Evolutionary conservation across 2,888 invertebrate species (phyloP), one percentile per base, ranked within the genome.

Genomic region (Tryphoninae sp.): DNA sequence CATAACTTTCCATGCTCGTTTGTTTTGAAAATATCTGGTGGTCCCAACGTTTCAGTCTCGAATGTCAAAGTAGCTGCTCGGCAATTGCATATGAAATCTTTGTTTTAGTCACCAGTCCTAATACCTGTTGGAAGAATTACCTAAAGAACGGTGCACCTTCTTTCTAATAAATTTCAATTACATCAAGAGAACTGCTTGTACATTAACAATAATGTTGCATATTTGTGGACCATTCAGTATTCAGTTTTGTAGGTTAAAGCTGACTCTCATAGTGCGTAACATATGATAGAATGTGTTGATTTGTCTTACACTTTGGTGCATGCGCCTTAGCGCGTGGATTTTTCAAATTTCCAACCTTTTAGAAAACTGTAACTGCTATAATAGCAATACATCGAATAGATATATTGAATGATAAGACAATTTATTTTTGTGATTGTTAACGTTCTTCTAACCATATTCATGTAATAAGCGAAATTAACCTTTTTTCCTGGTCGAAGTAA

Each of bases 1-100:
- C 69, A 69, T 83, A 83, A 42, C 23, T 45, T 13, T 80, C 67
- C 62, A 84, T 72, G 6, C 73, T 4, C 2, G 23, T 13, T 65
- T 58, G 58, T 2, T 16, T 8, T 23, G 26, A 6, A 9, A 23
- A 33, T 53, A 16, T 33, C 1, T 33, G 3, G 45, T 13, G 13
- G 45, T 45, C 9, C 7, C 2, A 45, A 45, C 9, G 2, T 45
- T 9, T 45, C 45, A 6, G 33, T 45, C 45, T 45, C 7, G 2
- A 45, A 3, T 45, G 45, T 33, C 33, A 33, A 33, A 45, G 45
- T 45, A 11, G 11, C 45, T 45, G 45, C 13, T 45, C 45, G 13
- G 3, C 13, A 13, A 2, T 33, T 33, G 33, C 2, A 45, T 45
- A 45, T 45, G 45, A 45, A 33, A 33, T 33, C 4, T 33, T 33